Evolutionary conservation across 2,888 invertebrate species (phyloP).

Genomic region (Cheilosia scutellata): DNA sequence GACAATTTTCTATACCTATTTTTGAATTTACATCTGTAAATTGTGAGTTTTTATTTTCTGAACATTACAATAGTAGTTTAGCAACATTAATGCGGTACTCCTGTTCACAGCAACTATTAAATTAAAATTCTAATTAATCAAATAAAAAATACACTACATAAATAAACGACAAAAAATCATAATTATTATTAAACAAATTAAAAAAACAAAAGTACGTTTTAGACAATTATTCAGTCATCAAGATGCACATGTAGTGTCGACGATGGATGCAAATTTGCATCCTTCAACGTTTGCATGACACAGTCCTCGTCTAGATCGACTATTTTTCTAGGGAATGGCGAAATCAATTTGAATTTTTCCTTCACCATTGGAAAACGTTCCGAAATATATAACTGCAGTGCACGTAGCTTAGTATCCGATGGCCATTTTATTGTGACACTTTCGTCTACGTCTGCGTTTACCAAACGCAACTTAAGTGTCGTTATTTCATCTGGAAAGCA

Average conservation of each 20-base stretch:
- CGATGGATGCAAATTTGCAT: slow-evolving; percentile 83
- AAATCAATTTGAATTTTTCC: slow-evolving; percentile 82
- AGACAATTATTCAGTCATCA: slow-evolving; percentile 79
- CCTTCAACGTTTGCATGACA: slow-evolving; percentile 80
- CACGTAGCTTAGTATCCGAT: slow-evolving; percentile 81
- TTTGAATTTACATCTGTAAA: slow-evolving; percentile 33
- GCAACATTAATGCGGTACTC: slow-evolving; percentile 34
- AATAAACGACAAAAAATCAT: slow-evolving; percentile 54
- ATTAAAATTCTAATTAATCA: slow-evolving; percentile 43
- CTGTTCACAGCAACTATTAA: slow-evolving; percentile 42
- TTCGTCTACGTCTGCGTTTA: slow-evolving; percentile 80
- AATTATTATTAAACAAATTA: slow-evolving; percentile 38
- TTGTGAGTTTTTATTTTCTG: slow-evolving; percentile 28
- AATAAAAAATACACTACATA: slow-evolving; percentile 50
- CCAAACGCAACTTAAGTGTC: slow-evolving; percentile 80
- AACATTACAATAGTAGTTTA: slow-evolving; percentile 27
- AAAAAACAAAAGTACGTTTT: slow-evolving; percentile 47
- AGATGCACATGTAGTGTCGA: slow-evolving; percentile 83
- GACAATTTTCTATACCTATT: not conserved
- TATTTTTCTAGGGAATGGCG: slow-evolving; percentile 82
- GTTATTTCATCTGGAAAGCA: slow-evolving; percentile 78
- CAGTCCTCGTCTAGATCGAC: slow-evolving; percentile 80
- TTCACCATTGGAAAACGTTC: slow-evolving; percentile 82
- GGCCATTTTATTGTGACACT: slow-evolving; percentile 83
- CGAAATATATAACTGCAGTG: slow-evolving; percentile 81